Conservation (phyloP, 2,888 invertebrate species). For the Netelia melanura region DNA sequence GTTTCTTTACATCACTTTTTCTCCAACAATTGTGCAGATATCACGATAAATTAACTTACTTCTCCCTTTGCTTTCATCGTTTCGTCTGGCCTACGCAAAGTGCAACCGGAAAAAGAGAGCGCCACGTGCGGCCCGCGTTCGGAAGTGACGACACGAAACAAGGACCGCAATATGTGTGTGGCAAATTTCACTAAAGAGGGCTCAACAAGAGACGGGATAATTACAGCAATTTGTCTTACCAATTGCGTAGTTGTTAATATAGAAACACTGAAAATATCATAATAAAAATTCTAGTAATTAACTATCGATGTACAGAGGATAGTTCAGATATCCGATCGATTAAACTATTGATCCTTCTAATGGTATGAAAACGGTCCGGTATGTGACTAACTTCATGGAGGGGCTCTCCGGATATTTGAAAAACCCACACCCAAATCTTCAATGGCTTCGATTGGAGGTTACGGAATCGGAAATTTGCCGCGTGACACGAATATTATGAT, state of each 20-base stretch:
- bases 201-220: background rate
- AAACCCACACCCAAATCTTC: background rate
- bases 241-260: background rate
- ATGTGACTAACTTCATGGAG: background rate
- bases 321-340: too few species aligned
- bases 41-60: conserved; percentile 86
- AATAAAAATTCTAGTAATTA: background rate
- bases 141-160: conserved; percentile 43
- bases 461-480: too few species aligned
- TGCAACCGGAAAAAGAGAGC: conserved; percentile 73
- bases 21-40: conserved; percentile 43
- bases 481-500: too few species aligned
- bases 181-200: background rate
- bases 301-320: background rate
- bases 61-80: conserved; percentile 96
- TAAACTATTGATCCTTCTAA: too few species aligned
- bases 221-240: background rate
- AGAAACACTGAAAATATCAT: background rate
- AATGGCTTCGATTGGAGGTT: too few species aligned
- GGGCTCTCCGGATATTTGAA: background rate
- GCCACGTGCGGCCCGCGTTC: conserved; percentile 53
- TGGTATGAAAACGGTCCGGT: too few species aligned
- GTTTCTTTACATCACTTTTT: conserved; percentile 38
- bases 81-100: conserved; percentile 80
- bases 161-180: conserved; percentile 1